Conservation (phyloP, 2,797 vertebrate genomes). For the Babyrousa celebensis region DNA sequence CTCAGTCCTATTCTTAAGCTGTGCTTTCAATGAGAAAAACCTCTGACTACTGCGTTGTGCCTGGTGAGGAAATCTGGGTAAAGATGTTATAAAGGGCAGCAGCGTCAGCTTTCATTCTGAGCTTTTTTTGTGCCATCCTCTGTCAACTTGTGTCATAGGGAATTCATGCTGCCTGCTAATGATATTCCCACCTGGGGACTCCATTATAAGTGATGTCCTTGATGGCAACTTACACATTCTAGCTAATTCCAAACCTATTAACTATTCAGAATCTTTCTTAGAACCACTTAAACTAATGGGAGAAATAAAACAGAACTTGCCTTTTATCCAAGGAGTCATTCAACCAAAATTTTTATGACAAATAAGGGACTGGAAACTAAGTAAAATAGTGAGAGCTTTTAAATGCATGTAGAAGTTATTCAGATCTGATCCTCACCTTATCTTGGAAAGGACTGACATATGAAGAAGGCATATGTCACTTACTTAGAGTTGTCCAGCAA, state of each 20-base stretch:
- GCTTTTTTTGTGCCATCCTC: constrained; percentile 54
- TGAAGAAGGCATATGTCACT: not conserved
- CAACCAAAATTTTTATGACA: constrained; percentile 65
- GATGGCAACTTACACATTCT: constrained; percentile 16
- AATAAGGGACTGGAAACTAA: constrained; percentile 3
- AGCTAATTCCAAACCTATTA: constrained; percentile 69
- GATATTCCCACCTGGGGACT: not conserved
- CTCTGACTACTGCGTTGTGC: not conserved
- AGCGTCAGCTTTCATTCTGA: constrained; percentile 25
- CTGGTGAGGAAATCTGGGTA: not conserved
- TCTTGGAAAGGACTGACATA: not conserved
- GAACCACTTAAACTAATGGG: constrained; percentile 70
- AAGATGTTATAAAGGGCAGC: constrained; percentile 32
- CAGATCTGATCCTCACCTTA: constrained; percentile 46
- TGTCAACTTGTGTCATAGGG: not conserved
- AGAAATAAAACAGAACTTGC: constrained; percentile 65
- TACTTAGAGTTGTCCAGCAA: constrained; percentile 45
- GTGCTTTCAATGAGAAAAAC: constrained; percentile 48
- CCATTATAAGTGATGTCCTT: constrained; percentile 52
- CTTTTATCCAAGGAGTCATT: constrained; percentile 62
- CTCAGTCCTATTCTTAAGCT: constrained; percentile 6
- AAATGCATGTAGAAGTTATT: constrained; percentile 28
- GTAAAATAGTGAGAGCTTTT: not conserved
- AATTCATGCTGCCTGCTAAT: constrained; percentile 57
- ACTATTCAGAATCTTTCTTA: constrained; percentile 69